These are phyloP conservation scores for Idaea aversata DNA, from an alignment of 2,888 invertebrate genomes.

Conservation along the genomic window DNA sequence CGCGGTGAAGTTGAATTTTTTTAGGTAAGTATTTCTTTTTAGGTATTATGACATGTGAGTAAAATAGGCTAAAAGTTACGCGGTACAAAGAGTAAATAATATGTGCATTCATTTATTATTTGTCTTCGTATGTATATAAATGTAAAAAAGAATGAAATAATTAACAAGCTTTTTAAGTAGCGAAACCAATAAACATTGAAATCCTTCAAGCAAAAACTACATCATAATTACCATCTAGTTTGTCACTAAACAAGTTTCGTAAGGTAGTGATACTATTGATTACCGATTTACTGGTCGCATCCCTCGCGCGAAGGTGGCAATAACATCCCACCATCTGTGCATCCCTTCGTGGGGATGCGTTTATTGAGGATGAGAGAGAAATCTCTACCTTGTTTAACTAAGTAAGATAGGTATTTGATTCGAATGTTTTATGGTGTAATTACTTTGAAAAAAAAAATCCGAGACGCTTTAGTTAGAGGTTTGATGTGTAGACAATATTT, in stretches of 20 bases:
- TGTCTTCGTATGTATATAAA: no score
- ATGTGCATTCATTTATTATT: no score
- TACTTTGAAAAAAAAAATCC: neutral
- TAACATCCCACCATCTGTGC: conserved; percentile 69
- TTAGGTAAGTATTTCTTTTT: no score
- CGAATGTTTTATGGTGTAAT: neutral
- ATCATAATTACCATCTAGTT: neutral
- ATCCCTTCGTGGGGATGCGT: conserved; percentile 42
- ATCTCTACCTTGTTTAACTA: neutral
- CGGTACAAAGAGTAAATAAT: no score
- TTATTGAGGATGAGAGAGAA: conserved; percentile 20
- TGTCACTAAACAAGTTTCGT: neutral
- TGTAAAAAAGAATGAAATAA: no score
- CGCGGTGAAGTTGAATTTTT: no score
- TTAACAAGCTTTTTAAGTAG: no score
- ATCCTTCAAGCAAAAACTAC: neutral
- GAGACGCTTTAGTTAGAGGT: no score
- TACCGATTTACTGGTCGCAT: conserved; percentile 51
- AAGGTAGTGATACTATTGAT: conserved; percentile 50
- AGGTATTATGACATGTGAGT: no score
- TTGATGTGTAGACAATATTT: no score
- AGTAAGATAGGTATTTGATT: neutral
- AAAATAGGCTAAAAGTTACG: no score
- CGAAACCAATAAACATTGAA: neutral
- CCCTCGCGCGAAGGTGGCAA: conserved; percentile 62